Conservation (phyloP, 92 coral and sea anemone species). For the Palythoa caribaeorum region DNA sequence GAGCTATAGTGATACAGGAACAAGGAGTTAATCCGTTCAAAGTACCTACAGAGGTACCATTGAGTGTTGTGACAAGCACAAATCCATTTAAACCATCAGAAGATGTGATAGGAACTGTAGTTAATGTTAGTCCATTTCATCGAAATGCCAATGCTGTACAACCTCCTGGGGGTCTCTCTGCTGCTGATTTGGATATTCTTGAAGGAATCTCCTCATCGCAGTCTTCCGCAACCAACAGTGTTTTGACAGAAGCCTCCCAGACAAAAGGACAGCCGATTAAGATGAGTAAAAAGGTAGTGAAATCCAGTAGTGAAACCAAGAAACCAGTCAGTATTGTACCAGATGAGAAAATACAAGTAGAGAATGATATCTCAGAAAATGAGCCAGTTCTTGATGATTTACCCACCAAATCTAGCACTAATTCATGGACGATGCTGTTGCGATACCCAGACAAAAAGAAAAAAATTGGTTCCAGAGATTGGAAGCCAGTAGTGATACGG, state of each 20-base stretch:
- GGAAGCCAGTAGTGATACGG: slow-evolving; percentile 93
- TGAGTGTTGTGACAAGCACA: slow-evolving; percentile 63
- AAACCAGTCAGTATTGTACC: slow-evolving; percentile 11
- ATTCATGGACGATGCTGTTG: slow-evolving; percentile 94
- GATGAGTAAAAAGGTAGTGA: slow-evolving; percentile 2
- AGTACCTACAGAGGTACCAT: slow-evolving; percentile 52
- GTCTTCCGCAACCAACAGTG: background rate
- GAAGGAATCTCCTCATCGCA: slow-evolving; percentile 27
- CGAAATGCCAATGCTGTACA: background rate
- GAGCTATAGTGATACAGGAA: slow-evolving; percentile 39
- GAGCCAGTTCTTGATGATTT: slow-evolving; percentile 66
- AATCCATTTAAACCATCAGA: slow-evolving; percentile 82
- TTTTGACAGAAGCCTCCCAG: background rate
- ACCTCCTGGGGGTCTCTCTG: slow-evolving; percentile 34
- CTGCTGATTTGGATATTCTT: slow-evolving; percentile 44
- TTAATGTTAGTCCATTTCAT: slow-evolving; percentile 52
- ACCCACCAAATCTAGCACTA: slow-evolving; percentile 54
- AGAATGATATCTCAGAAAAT: slow-evolving; percentile 44
- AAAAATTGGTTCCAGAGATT: slow-evolving; percentile 85
- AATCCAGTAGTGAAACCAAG: background rate
- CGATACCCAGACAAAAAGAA: slow-evolving; percentile 95
- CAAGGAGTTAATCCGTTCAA: slow-evolving; percentile 61
- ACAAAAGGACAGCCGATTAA: background rate
- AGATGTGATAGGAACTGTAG: background rate
- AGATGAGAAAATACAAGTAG: slow-evolving; percentile 39